A percentile compares a stretch with the other conserved stretches of the same genome.
These are phyloP conservation scores for Hippocampus zosterae DNA, from an alignment of 2,113 vertebrate species.

Conservation along the genomic window DNA sequence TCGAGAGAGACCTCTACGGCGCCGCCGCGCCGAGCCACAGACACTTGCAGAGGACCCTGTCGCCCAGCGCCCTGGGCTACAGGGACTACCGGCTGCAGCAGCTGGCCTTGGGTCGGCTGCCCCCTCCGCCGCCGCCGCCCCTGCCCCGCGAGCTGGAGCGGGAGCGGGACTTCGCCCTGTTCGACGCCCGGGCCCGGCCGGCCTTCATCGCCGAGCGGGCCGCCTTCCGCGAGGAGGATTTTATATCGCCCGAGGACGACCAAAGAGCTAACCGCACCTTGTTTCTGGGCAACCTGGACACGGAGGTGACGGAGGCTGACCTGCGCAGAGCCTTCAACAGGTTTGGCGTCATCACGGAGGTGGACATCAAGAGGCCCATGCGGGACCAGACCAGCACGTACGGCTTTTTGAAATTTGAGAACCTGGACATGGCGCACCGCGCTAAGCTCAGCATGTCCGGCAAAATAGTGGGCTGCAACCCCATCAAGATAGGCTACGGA, in stretches of 20 bases:
- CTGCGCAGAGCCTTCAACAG: slow-evolving; percentile 88
- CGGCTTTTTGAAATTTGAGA: slow-evolving; percentile 96
- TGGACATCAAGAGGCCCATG: slow-evolving; percentile 90
- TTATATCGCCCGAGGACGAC: slow-evolving; percentile 94
- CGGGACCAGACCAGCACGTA: slow-evolving; percentile 91
- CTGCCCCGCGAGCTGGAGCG: slow-evolving; percentile 86
- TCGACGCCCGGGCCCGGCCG: slow-evolving; percentile 84
- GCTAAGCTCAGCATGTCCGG: slow-evolving; percentile 97
- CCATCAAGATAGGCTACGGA: slow-evolving; percentile 95
- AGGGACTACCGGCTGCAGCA: slow-evolving; percentile 93
- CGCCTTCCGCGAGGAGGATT: slow-evolving; percentile 86
- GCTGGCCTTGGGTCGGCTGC: slow-evolving; percentile 85
- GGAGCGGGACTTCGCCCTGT: slow-evolving; percentile 84
- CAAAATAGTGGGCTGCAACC: slow-evolving; percentile 89
- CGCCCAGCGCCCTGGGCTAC: slow-evolving; percentile 85
- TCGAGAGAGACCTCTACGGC: slow-evolving; percentile 82
- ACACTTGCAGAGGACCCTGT: slow-evolving; percentile 82
- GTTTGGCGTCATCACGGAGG: slow-evolving; percentile 94
- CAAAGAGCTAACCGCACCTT: slow-evolving; percentile 93
- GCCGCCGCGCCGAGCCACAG: slow-evolving; percentile 71
- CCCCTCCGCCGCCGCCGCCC: slow-evolving; percentile 82
- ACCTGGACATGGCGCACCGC: slow-evolving; percentile 95
- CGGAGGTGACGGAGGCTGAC: slow-evolving; percentile 87
- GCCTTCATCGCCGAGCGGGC: slow-evolving; percentile 83
- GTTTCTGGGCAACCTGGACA: slow-evolving; percentile 94